Percentiles rank a stretch among this genome's conserved stretches.
Conservation (phyloP, 2,797 vertebrate genomes). For the Sebastes miniatus region DNA sequence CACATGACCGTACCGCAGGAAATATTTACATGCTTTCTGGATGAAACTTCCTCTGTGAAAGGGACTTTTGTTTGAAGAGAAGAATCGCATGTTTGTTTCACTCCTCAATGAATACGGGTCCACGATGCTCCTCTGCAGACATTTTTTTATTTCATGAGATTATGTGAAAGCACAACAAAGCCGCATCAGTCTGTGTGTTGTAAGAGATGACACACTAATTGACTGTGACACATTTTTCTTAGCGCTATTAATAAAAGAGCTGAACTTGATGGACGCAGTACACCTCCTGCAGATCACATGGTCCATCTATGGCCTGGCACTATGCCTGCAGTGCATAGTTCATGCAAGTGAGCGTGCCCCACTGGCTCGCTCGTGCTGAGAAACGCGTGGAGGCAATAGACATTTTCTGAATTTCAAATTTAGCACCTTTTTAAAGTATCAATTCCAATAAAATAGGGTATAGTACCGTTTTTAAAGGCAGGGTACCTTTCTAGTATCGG, state of each 20-base stretch:
- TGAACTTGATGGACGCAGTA: neutral
- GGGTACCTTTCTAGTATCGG: neutral
- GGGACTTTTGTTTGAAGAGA: slow-evolving; percentile 22
- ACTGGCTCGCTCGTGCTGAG: no score
- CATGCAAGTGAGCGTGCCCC: no score
- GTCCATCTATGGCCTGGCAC: neutral
- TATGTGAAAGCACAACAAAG: neutral
- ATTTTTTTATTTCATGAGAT: neutral
- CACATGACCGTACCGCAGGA: neutral
- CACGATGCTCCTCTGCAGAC: neutral
- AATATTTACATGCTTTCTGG: neutral
- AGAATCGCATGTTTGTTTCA: slow-evolving; percentile 20
- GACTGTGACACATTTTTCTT: neutral
- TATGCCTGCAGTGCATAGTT: no score
- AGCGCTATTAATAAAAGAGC: slow-evolving; percentile 4
- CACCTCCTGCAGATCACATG: neutral
- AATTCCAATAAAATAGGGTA: no score
- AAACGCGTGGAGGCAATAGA: no score
- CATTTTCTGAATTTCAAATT: no score
- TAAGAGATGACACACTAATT: neutral
- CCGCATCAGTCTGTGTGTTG: neutral
- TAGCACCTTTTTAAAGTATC: no score
- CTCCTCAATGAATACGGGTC: neutral
- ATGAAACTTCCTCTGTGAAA: slow-evolving; percentile 7
- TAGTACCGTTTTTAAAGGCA: neutral